phyloP scores from a whole-genome alignment of 2,797 vertebrate species.

The Taenioides sp. region DNA sequence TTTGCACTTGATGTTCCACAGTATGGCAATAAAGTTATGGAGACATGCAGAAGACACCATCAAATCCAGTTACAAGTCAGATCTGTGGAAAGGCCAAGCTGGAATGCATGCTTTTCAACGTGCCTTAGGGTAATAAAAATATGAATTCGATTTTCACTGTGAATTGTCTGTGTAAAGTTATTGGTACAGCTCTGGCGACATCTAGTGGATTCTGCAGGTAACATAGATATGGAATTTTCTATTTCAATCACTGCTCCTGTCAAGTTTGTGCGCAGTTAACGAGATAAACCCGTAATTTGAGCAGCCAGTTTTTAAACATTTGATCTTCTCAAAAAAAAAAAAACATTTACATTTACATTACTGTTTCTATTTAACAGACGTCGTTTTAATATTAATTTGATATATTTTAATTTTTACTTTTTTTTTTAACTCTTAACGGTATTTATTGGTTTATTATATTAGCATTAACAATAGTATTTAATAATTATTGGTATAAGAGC shows the following conservation, averaged over 20 bases:
- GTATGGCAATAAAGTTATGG: no score
- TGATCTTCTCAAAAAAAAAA: not conserved
- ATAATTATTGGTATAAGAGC: not conserved
- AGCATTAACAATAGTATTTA: not conserved
- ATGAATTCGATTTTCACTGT: no score
- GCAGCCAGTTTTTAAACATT: not conserved
- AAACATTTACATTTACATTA: not conserved
- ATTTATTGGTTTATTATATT: not conserved
- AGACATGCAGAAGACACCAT: no score
- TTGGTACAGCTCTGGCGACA: not conserved
- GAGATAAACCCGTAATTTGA: not conserved
- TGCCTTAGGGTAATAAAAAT: no score
- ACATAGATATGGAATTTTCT: not conserved
- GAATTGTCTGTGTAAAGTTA: no score
- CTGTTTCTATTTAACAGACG: not conserved
- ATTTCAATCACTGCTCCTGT: no score
- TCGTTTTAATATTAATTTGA: not conserved
- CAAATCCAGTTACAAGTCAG: no score
- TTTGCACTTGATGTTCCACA: no score
- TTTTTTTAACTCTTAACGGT: not conserved
- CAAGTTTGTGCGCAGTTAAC: not conserved
- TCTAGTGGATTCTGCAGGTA: not conserved
- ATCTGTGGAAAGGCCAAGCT: no score
- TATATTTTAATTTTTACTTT: not conserved
- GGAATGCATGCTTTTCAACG: no score